These are phyloP conservation scores for Agapornis roseicollis DNA, from an alignment of 2,113 vertebrate species.

Conservation along the genomic window DNA sequence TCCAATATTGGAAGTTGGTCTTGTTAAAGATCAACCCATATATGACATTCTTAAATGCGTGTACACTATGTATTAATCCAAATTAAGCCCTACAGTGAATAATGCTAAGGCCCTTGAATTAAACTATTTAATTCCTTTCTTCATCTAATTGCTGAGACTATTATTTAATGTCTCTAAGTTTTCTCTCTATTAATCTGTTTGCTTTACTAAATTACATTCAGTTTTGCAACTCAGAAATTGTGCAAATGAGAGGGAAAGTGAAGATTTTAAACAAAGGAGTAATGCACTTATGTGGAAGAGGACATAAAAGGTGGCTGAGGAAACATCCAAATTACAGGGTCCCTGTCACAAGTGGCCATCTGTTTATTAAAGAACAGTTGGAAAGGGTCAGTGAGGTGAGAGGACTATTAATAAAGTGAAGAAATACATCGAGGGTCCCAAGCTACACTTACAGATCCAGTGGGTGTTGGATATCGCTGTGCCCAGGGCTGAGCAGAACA, in stretches of 20 bases:
- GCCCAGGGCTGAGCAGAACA: neutral
- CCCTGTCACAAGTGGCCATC: neutral
- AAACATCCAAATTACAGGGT: neutral
- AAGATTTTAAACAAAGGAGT: neutral
- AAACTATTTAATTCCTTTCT: constrained; percentile 36
- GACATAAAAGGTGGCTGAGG: neutral
- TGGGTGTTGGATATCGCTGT: fast-evolving
- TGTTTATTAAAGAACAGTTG: neutral
- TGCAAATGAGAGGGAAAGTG: neutral
- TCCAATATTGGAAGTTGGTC: neutral
- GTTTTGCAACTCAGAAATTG: neutral
- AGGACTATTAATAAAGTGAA: neutral
- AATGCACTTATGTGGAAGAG: neutral
- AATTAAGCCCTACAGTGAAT: constrained; percentile 5
- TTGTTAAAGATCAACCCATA: neutral
- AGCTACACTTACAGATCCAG: neutral
- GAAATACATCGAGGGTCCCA: neutral
- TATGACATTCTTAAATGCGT: constrained; percentile 44
- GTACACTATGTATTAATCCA: constrained; percentile 28
- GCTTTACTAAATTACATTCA: constrained; percentile 19
- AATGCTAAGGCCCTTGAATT: neutral
- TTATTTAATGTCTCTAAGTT: constrained; percentile 47
- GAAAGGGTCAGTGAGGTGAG: neutral
- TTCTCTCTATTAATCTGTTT: constrained; percentile 44
- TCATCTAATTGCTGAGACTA: constrained; percentile 28